A percentile compares a stretch with the other conserved stretches of the same genome.
Evolutionary conservation across 64 coral and sea anemone genomes (phyloP).

Genomic region (Dendronephthya gigantea): DNA sequence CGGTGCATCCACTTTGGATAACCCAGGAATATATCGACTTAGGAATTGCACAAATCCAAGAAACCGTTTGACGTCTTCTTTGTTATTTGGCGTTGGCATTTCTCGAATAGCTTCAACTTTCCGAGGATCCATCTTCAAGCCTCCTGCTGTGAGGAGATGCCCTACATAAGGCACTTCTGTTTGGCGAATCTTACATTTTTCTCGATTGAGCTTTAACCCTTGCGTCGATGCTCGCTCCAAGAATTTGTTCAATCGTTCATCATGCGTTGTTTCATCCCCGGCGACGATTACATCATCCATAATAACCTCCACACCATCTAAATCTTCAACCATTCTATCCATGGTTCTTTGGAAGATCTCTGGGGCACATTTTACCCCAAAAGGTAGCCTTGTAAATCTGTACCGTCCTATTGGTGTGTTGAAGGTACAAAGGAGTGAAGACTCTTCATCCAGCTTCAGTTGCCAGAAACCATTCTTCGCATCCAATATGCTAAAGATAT

Average conservation of each 20-base stretch:
- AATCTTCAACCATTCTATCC: neutral
- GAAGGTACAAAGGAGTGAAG: neutral
- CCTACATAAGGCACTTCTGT: neutral
- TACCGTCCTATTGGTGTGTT: neutral
- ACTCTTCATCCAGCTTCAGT: constrained; percentile 24
- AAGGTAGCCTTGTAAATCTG: neutral
- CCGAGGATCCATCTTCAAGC: neutral
- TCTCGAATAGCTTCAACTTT: neutral
- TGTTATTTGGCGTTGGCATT: neutral
- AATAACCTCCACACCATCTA: neutral
- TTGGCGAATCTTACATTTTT: neutral
- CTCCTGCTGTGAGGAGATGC: neutral
- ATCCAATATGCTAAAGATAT: constrained; percentile 21
- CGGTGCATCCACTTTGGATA: too few species aligned
- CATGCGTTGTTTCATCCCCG: neutral
- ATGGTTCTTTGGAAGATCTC: neutral
- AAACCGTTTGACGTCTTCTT: too few species aligned
- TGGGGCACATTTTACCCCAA: neutral
- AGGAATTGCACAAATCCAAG: too few species aligned
- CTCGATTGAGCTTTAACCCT: neutral
- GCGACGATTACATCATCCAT: neutral
- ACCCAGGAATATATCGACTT: too few species aligned
- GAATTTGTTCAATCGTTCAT: neutral
- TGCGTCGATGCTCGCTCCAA: neutral
- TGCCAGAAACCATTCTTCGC: constrained; percentile 18